phyloP scores from a whole-genome alignment of 2,797 vertebrate species.

The Melanotaenia parkinsoni region DNA sequence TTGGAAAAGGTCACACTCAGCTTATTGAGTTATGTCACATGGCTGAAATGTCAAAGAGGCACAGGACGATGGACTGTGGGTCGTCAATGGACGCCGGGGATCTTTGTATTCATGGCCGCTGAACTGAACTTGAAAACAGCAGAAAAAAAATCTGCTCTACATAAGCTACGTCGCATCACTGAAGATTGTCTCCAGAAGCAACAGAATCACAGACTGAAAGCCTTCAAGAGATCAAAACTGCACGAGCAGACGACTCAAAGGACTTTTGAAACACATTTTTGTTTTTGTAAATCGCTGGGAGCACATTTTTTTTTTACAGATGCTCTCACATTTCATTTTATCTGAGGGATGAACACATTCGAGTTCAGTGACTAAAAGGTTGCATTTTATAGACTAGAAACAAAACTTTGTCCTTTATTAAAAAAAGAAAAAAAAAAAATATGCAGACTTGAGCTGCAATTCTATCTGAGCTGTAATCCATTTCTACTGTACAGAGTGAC shows the following conservation, averaged over 20 bases:
- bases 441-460: constrained; percentile 64
- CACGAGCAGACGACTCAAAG: constrained; percentile 43
- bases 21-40: constrained; percentile 13
- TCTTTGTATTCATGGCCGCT: background rate
- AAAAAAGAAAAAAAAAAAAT: constrained; percentile 47
- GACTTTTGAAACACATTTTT: constrained; percentile 62
- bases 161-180: constrained; percentile 64
- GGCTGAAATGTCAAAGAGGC: constrained; percentile 38
- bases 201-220: constrained; percentile 33
- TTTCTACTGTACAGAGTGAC: constrained; percentile 76
- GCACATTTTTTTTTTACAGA: constrained; percentile 71
- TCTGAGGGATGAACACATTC: constrained; percentile 51
- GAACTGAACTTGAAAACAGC: constrained; percentile 27
- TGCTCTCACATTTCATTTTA: constrained; percentile 56
- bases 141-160: constrained; percentile 17
- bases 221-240: constrained; percentile 33
- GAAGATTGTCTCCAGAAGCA: constrained; percentile 48
- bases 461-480: constrained; percentile 65
- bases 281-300: constrained; percentile 62
- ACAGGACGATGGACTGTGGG: constrained; percentile 11
- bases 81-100: constrained; percentile 1
- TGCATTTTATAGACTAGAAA: constrained; percentile 81
- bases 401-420: constrained; percentile 66
- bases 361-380: constrained; percentile 71
- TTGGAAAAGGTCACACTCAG: constrained; percentile 45